Evolutionary conservation across 2,888 invertebrate species (phyloP), one percentile per base, ranked within the genome.

Genomic region (Aporophyla nigra): DNA sequence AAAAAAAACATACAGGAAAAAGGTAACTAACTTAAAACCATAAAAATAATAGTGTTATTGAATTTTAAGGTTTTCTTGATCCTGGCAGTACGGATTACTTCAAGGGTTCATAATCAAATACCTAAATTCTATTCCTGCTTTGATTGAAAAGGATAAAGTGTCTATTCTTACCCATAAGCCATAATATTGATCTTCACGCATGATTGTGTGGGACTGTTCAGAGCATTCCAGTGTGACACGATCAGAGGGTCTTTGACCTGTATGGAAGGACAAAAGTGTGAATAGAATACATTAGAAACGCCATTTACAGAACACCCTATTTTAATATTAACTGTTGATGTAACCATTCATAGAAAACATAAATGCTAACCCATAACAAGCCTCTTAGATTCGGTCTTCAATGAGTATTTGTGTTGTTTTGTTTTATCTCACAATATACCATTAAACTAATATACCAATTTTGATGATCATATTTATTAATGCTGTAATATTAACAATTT

Each of bases 121-220:
- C 33, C 33, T 33, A 1, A 56, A 49, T 10, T 14, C 24, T 21
- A 24, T 49, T 53, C 21, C 54, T 71, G 40, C 51, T 62, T n/a
- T 27, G 5, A 49, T 49, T 71, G 7, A 33, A 53, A 73, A 53
- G 5, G 19, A 53, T 59, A 65, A 73, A 43, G 16, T 21, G 7
- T 33, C 14, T 59, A 46, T 16, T 56, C 95, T 89, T 97, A 98
- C 95, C 99, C 99, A 88, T 99, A 98, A 0, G 99, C 98, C 89
- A 98, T 98, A 83, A 99, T 99, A 92, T 99, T 99, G 71, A 99
- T 98, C 95, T 99, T 99, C 5, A 99, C 99, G 93, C 99, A 99
- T 0, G 99, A 99, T 94, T 99, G 98, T 5, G 99, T 99, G 0
- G 99, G 99, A 84, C 99, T 99, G 94, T 99, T 99, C 87, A 99